Evolutionary conservation across 1,140 invertebrate species (phyloP).

Genomic region (Grapholita molesta): DNA sequence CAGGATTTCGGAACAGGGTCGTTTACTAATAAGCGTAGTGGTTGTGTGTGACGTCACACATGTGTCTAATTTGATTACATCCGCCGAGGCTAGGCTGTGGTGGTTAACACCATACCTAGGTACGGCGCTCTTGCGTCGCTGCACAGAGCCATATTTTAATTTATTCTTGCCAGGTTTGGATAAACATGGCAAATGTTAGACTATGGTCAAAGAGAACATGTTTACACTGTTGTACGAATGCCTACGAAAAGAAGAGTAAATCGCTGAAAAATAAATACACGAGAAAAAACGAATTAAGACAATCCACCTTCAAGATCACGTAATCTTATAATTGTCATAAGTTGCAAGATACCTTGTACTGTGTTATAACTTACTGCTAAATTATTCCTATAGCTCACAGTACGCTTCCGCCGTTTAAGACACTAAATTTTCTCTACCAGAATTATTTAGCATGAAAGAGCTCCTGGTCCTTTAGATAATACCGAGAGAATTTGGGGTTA

Average conservation of each 20-base stretch:
- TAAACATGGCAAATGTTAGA: too few relatives aligned
- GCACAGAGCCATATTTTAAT: too few relatives aligned
- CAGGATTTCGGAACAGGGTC: neutral
- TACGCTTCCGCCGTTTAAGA: neutral
- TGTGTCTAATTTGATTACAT: constrained; percentile 67
- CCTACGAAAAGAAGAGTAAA: too few relatives aligned
- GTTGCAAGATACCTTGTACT: neutral
- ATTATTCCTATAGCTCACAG: constrained; percentile 1
- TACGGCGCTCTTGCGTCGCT: neutral
- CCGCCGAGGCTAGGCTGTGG: constrained; percentile 47
- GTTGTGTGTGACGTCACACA: constrained; percentile 61
- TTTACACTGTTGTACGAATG: too few relatives aligned
- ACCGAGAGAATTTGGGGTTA: constrained; percentile 23
- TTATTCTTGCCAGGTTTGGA: too few relatives aligned
- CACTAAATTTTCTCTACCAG: neutral
- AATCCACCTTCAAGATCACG: neutral
- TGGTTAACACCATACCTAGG: constrained; percentile 37
- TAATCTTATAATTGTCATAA: neutral
- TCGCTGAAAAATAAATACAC: too few relatives aligned
- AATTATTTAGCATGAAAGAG: constrained; percentile 9
- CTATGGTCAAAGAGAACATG: too few relatives aligned
- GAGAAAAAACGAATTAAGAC: too few relatives aligned
- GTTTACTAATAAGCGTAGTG: constrained; percentile 57
- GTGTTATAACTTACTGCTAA: neutral
- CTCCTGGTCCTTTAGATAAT: constrained; percentile 16